These are phyloP conservation scores for Apamea anceps DNA, from an alignment of 2,888 invertebrate species.

Conservation along the genomic window DNA sequence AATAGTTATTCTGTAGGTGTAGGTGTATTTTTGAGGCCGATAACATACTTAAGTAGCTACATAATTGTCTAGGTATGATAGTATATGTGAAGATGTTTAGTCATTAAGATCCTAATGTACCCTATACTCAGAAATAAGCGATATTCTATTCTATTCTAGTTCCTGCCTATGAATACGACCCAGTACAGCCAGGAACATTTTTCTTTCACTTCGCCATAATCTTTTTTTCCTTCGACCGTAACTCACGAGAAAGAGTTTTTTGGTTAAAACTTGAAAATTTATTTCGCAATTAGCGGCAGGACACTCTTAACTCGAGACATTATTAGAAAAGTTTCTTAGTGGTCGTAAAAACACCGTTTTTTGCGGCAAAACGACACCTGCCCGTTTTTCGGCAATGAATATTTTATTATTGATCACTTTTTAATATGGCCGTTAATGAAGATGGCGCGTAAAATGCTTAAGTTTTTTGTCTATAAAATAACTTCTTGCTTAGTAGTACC, in stretches of 20 bases:
- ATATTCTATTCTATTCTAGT: not conserved
- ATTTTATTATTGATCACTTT: slow-evolving; percentile 62
- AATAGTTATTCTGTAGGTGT: not conserved
- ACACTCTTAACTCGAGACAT: slow-evolving; percentile 85
- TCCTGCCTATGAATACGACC: slow-evolving; percentile 58
- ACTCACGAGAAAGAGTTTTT: slow-evolving; percentile 85
- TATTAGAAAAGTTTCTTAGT: slow-evolving; percentile 89
- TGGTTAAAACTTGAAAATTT: slow-evolving; percentile 88
- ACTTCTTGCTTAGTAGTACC: not conserved
- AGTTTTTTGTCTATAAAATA: not conserved
- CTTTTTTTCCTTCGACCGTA: slow-evolving; percentile 80
- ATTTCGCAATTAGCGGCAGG: slow-evolving; percentile 88
- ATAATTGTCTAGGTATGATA: not conserved
- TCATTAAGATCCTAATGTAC: not conserved
- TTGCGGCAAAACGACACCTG: slow-evolving; percentile 81
- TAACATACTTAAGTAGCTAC: not conserved
- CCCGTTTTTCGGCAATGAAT: slow-evolving; percentile 64
- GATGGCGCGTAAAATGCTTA: slow-evolving; percentile 12
- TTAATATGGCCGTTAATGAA: slow-evolving; percentile 51
- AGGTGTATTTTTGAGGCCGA: not conserved
- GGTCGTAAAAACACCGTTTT: slow-evolving; percentile 86
- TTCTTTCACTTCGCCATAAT: slow-evolving; percentile 69
- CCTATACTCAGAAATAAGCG: too few relatives aligned
- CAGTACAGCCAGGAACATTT: slow-evolving; percentile 51
- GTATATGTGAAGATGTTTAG: not conserved